A percentile compares a stretch with the other conserved stretches of the same genome.
phyloP scores from a whole-genome alignment of 92 coral and sea anemone species.

The Micromussa lordhowensis region DNA sequence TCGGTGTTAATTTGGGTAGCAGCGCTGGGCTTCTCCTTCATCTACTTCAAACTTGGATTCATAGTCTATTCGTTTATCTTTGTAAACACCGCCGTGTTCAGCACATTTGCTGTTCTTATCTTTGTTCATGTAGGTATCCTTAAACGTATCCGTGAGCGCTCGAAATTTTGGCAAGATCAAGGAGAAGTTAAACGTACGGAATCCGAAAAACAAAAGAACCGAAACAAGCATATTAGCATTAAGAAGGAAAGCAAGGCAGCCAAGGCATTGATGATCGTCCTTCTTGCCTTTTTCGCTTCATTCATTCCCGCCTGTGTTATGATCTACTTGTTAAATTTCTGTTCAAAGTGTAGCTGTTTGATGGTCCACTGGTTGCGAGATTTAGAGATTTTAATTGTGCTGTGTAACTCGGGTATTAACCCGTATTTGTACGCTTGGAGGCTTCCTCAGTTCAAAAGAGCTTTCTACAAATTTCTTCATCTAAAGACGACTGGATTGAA shows the following conservation, averaged over 20 bases:
- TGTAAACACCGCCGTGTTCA: constrained; percentile 82
- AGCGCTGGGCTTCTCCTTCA: constrained; percentile 61
- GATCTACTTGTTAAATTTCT: constrained; percentile 77
- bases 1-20: constrained; percentile 76
- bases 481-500: background rate
- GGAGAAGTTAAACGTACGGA: background rate
- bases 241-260: constrained; percentile 54
- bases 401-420: constrained; percentile 76
- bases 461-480: constrained; percentile 38
- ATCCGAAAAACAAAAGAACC: constrained; percentile 9
- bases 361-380: constrained; percentile 84
- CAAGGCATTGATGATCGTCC: constrained; percentile 62
- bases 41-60: constrained; percentile 82
- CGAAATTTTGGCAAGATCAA: constrained; percentile 42
- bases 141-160: constrained; percentile 52
- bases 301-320: constrained; percentile 77
- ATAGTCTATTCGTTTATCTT: constrained; percentile 80
- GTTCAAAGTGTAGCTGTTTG: constrained; percentile 72
- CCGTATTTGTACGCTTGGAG: constrained; percentile 81
- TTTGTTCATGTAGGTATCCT: constrained; percentile 81
- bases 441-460: constrained; percentile 71
- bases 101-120: constrained; percentile 79
- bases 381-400: constrained; percentile 70
- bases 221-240: constrained; percentile 17
- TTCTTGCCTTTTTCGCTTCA: constrained; percentile 72